phyloP scores from a whole-genome alignment of 1,140 invertebrate genomes.

The Drosophila pseudoobscura region DNA sequence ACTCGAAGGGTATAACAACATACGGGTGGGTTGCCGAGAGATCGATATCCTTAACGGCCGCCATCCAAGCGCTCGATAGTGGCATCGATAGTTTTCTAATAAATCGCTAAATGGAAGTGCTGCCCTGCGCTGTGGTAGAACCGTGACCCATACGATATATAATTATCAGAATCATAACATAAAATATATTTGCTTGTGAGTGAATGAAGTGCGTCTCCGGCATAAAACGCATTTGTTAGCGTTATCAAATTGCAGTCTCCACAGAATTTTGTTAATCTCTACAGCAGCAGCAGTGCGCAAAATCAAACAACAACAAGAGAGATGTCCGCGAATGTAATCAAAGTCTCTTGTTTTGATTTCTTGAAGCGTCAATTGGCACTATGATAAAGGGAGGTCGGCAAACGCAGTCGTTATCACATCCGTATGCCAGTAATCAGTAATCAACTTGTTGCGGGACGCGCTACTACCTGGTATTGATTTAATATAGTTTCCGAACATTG shows the following conservation, averaged over 20 bases:
- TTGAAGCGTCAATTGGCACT: slow-evolving; percentile 10
- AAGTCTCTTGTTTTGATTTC: slow-evolving; percentile 30
- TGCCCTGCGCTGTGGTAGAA: too few relatives aligned
- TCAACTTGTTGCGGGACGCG: slow-evolving; percentile 59
- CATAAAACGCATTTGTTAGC: too few relatives aligned
- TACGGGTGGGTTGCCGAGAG: background rate
- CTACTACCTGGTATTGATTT: slow-evolving; percentile 24
- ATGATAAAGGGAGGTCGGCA: slow-evolving; percentile 5
- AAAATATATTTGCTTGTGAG: too few relatives aligned
- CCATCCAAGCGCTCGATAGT: too few relatives aligned
- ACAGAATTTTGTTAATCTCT: too few relatives aligned
- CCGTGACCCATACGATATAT: too few relatives aligned
- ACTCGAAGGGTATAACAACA: background rate
- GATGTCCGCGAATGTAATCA: slow-evolving; percentile 11
- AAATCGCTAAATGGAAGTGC: too few relatives aligned
- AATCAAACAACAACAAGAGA: background rate
- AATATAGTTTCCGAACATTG: slow-evolving; percentile 15
- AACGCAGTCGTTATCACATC: slow-evolving; percentile 45
- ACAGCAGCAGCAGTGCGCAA: slow-evolving; percentile 1
- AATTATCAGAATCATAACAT: too few relatives aligned
- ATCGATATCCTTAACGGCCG: background rate
- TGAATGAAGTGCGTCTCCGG: too few relatives aligned
- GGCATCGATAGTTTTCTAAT: too few relatives aligned
- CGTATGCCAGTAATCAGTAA: slow-evolving; percentile 5
- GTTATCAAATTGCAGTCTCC: too few relatives aligned